These are phyloP conservation scores for Aspidoscelis tigris DNA, from an alignment of 2,113 vertebrate genomes.

Conservation along the genomic window DNA sequence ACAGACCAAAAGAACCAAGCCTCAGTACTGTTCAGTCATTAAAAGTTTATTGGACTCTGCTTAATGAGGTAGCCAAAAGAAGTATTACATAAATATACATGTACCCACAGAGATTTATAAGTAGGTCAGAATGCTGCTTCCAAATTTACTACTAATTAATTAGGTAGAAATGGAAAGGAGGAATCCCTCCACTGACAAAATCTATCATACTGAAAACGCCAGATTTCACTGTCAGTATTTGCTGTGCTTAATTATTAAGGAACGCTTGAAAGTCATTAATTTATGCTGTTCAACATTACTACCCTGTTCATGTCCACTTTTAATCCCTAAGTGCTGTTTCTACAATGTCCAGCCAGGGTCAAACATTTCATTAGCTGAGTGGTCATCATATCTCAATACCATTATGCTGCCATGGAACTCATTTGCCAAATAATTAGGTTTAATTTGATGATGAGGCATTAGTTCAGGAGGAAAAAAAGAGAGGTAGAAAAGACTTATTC, in stretches of 20 bases:
- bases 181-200: slow-evolving; percentile 64
- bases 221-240: slow-evolving; percentile 37
- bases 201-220: slow-evolving; percentile 54
- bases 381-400: slow-evolving; percentile 52
- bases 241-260: slow-evolving; percentile 30
- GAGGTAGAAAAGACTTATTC: too few relatives aligned
- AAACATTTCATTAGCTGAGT: slow-evolving; percentile 55
- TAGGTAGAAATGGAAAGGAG: slow-evolving; percentile 66
- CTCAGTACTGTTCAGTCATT: slow-evolving; percentile 46
- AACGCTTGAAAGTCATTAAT: slow-evolving; percentile 45
- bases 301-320: slow-evolving; percentile 28
- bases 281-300: slow-evolving; percentile 19
- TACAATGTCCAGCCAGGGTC: slow-evolving; percentile 46
- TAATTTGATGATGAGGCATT: slow-evolving; percentile 40
- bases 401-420: slow-evolving; percentile 36
- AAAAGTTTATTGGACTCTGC: slow-evolving; percentile 52
- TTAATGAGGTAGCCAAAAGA: slow-evolving; percentile 61
- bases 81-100: slow-evolving; percentile 69
- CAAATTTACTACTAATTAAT: slow-evolving; percentile 74
- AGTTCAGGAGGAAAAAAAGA: slow-evolving; percentile 25
- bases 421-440: slow-evolving; percentile 36
- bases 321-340: slow-evolving; percentile 43
- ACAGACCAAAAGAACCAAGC: slow-evolving; percentile 16
- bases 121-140: slow-evolving; percentile 70
- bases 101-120: slow-evolving; percentile 66